These are phyloP conservation scores for Melanostoma scalare DNA, from an alignment of 2,888 invertebrate genomes.

Conservation along the genomic window DNA sequence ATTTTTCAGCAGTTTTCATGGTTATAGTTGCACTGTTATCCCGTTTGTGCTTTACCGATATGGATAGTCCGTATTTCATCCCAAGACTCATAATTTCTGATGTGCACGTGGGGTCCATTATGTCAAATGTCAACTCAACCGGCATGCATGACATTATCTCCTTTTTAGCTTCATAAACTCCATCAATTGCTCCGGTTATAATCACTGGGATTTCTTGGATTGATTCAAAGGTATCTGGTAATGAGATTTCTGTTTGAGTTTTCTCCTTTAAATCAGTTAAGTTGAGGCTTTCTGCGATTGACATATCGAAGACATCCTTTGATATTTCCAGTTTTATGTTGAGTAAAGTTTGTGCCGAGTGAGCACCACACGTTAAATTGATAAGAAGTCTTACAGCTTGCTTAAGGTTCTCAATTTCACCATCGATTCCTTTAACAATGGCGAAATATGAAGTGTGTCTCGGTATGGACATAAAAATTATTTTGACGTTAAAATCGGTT, in stretches of 20 bases:
- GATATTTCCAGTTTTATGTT: conserved; percentile 97
- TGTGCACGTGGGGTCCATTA: conserved; percentile 88
- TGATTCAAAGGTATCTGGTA: conserved; percentile 94
- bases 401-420: conserved; percentile 92
- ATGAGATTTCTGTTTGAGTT: conserved; percentile 94
- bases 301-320: conserved; percentile 94
- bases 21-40: conserved; percentile 93
- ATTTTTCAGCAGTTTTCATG: conserved; percentile 94
- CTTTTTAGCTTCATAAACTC: conserved; percentile 94
- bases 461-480: conserved; percentile 91
- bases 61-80: conserved; percentile 91
- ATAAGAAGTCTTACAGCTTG: conserved; percentile 92
- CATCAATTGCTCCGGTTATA: conserved; percentile 93
- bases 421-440: conserved; percentile 94
- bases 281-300: conserved; percentile 91
- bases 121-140: conserved; percentile 95
- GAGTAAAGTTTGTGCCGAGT: conserved; percentile 89
- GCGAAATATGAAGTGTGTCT: conserved; percentile 92
- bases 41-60: conserved; percentile 93
- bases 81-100: conserved; percentile 87
- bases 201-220: conserved; percentile 94
- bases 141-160: conserved; percentile 95
- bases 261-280: conserved; percentile 92
- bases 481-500: conserved; percentile 92
- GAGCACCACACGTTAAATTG: conserved; percentile 78